Evolutionary conservation across 2,888 invertebrate genomes (phyloP).

Genomic region (Yponomeuta plumbellus): DNA sequence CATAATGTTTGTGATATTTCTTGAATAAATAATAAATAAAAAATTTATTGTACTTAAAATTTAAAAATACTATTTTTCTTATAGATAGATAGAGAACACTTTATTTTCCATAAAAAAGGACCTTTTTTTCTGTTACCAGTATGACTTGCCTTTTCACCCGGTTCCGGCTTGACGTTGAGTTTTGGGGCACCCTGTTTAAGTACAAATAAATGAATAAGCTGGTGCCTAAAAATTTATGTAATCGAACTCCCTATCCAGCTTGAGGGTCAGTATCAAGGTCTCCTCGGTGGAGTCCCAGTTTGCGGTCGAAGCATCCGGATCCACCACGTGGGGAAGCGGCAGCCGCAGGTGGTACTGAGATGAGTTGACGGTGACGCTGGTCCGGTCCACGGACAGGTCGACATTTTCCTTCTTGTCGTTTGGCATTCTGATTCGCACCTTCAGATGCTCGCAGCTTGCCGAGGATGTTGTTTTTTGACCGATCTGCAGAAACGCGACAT

Average conservation of each 20-base stretch:
- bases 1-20: no score
- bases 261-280: slow-evolving; percentile 82
- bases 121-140: no score
- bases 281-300: slow-evolving; percentile 83
- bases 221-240: slow-evolving; percentile 30
- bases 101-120: no score
- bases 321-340: slow-evolving; percentile 87
- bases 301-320: slow-evolving; percentile 88
- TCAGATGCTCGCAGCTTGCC: slow-evolving; percentile 91
- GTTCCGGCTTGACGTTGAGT: no score
- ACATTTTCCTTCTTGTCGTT: slow-evolving; percentile 85
- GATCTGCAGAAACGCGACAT: slow-evolving; percentile 73
- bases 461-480: slow-evolving; percentile 86
- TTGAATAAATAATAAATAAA: no score
- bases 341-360: slow-evolving; percentile 82
- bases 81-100: no score
- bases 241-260: slow-evolving; percentile 88
- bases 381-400: slow-evolving; percentile 80
- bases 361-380: slow-evolving; percentile 79
- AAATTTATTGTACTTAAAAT: no score
- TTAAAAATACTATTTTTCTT: no score
- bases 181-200: no score
- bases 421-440: slow-evolving; percentile 85
- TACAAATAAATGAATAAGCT: no score
- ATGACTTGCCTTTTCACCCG: no score